A percentile compares a stretch with the other conserved stretches of the same genome.
Evolutionary conservation across 2,888 invertebrate genomes (phyloP).

Genomic region (Cordylochernes scorpioides): DNA sequence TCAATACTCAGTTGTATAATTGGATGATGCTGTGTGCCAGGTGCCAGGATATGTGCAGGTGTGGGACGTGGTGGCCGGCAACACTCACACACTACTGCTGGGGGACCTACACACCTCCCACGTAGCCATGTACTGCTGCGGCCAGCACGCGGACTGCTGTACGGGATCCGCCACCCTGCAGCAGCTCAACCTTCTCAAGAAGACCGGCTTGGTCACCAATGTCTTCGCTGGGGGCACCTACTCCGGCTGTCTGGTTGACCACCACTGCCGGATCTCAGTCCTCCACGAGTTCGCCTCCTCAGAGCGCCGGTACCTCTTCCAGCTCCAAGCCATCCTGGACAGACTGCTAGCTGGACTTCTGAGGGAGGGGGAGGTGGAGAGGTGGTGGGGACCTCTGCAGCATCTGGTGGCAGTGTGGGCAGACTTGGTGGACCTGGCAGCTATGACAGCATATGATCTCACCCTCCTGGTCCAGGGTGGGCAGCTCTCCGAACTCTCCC

Average conservation of each 20-base stretch:
- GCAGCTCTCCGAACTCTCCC: too few species aligned
- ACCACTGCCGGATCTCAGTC: constrained; percentile 14
- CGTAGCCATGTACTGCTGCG: constrained; percentile 39
- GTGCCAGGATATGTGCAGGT: too few species aligned
- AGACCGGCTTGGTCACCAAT: constrained; percentile 19
- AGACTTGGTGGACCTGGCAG: constrained; percentile 1
- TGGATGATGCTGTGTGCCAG: too few species aligned
- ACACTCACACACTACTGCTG: constrained; percentile 36
- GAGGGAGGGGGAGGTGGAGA: constrained; percentile 15
- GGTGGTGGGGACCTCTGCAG: neutral
- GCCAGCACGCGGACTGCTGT: too few species aligned
- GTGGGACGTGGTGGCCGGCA: constrained; percentile 35
- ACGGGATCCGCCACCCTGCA: neutral
- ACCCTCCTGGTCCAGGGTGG: constrained; percentile 3
- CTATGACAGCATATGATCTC: constrained; percentile 3
- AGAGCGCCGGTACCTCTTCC: constrained; percentile 17
- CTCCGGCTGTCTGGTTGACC: constrained; percentile 18
- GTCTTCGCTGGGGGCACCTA: constrained; percentile 20
- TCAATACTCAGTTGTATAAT: too few species aligned
- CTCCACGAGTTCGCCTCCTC: constrained; percentile 19
- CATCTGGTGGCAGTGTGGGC: neutral
- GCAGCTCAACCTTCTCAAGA: neutral
- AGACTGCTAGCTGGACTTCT: constrained; percentile 18
- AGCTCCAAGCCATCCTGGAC: constrained; percentile 16
- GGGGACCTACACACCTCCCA: constrained; percentile 27